These are phyloP conservation scores for Lithosia quadra DNA, from an alignment of 2,888 invertebrate genomes.

Conservation along the genomic window DNA sequence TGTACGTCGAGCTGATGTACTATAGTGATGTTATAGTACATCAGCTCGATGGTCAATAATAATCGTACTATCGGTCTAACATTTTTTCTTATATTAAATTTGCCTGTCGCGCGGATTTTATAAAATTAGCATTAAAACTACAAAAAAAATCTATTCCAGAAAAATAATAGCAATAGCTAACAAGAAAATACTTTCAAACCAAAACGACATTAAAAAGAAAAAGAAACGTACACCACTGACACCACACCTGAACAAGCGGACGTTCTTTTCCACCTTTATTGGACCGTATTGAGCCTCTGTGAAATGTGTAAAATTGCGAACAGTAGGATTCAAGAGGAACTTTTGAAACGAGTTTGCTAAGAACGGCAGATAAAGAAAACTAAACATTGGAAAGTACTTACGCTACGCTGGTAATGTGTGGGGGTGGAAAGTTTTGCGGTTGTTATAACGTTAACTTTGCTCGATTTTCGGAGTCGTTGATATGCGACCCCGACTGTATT, in stretches of 20 bases:
- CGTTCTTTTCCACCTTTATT: constrained; percentile 65
- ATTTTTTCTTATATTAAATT: too few relatives aligned
- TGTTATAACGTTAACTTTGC: constrained; percentile 23
- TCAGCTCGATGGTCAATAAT: too few relatives aligned
- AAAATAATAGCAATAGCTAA: neutral
- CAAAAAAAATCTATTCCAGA: neutral
- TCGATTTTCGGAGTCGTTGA: constrained; percentile 16
- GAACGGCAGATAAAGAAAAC: constrained; percentile 62
- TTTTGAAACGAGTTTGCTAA: constrained; percentile 66
- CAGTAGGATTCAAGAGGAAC: constrained; percentile 67
- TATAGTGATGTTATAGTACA: too few relatives aligned
- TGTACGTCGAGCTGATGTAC: too few relatives aligned
- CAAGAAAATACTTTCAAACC: constrained; percentile 9
- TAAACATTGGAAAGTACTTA: constrained; percentile 57
- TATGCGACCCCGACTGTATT: constrained; percentile 13
- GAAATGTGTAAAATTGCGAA: constrained; percentile 76
- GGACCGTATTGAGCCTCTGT: constrained; percentile 70
- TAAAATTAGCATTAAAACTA: too few relatives aligned
- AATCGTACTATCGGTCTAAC: too few relatives aligned
- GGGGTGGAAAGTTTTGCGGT: constrained; percentile 36
- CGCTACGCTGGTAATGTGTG: constrained; percentile 50
- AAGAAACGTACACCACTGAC: constrained; percentile 27
- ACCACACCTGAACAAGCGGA: constrained; percentile 39
- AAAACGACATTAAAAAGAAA: constrained; percentile 30
- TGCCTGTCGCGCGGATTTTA: too few relatives aligned